phyloP scores from a whole-genome alignment of 2,113 vertebrate genomes.

The Mionectes macconnelli region DNA sequence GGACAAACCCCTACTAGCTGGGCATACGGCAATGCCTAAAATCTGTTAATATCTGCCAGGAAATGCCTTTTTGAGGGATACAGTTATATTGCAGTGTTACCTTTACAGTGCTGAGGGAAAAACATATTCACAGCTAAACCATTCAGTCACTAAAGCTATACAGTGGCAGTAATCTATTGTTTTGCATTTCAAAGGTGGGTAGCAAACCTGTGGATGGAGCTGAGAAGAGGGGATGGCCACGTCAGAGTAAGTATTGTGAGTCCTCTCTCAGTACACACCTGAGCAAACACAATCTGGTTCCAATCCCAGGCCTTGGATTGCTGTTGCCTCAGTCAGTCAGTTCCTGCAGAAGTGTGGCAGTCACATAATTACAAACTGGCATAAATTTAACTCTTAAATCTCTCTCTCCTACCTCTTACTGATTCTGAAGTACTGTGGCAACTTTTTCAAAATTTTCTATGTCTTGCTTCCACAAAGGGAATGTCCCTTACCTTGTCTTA shows the following conservation, averaged over 20 bases:
- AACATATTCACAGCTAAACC: neutral
- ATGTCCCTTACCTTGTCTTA: neutral
- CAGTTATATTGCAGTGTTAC: neutral
- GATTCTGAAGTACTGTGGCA: neutral
- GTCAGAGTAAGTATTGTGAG: fast-evolving
- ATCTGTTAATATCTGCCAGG: neutral
- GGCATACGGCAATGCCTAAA: neutral
- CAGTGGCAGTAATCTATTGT: neutral
- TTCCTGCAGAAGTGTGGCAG: neutral
- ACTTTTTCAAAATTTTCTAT: neutral
- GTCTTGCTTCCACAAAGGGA: neutral
- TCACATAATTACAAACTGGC: neutral
- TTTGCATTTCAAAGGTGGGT: neutral
- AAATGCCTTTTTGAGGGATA: neutral
- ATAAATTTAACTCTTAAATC: neutral
- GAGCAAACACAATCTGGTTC: neutral
- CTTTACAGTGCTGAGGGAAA: neutral
- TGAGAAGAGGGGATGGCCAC: fast-evolving
- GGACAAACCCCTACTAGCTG: neutral
- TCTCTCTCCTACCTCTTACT: neutral
- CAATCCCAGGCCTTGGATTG: neutral
- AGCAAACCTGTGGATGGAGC: neutral
- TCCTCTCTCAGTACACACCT: neutral
- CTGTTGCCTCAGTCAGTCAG: neutral
- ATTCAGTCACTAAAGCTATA: neutral